Conservation (phyloP, 1,140 invertebrate species). For the Chironomus tepperi region DNA sequence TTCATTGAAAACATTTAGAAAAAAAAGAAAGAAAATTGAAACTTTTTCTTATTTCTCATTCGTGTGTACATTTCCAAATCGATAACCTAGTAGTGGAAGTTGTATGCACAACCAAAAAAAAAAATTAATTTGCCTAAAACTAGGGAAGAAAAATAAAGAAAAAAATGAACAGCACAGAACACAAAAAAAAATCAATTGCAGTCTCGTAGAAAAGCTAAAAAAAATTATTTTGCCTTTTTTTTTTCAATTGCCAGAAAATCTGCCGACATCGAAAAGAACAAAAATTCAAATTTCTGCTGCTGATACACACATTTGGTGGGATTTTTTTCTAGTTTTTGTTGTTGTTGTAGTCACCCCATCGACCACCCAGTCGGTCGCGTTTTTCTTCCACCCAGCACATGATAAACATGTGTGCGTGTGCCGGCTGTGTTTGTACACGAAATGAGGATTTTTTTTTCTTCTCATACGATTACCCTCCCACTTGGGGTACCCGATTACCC, state of each 20-base stretch:
- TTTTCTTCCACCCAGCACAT: not conserved
- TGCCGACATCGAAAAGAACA: not conserved
- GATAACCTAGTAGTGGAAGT: too few species aligned
- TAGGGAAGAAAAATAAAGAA: not conserved
- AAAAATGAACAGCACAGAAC: too few species aligned
- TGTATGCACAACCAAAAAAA: too few species aligned
- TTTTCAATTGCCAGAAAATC: not conserved
- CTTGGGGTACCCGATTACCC: too few species aligned
- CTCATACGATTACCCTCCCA: too few species aligned
- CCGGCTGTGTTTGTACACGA: not conserved
- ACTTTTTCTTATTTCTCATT: too few species aligned
- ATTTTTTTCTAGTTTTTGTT: not conserved
- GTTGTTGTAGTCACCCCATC: not conserved
- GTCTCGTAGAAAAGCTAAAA: not conserved
- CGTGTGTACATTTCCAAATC: too few species aligned
- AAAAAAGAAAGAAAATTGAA: too few species aligned
- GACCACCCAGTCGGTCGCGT: not conserved
- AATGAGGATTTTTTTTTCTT: too few species aligned
- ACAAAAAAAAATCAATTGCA: constrained; percentile 8
- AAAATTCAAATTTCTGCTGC: constrained; percentile 1
- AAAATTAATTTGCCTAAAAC: not conserved
- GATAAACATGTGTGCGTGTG: not conserved
- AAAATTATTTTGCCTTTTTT: not conserved
- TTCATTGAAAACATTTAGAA: too few species aligned
- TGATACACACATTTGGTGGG: not conserved